Base-by-base conservation (phyloP, 2,113 vertebrate species). In the Copsychus sechellarum region DNA sequence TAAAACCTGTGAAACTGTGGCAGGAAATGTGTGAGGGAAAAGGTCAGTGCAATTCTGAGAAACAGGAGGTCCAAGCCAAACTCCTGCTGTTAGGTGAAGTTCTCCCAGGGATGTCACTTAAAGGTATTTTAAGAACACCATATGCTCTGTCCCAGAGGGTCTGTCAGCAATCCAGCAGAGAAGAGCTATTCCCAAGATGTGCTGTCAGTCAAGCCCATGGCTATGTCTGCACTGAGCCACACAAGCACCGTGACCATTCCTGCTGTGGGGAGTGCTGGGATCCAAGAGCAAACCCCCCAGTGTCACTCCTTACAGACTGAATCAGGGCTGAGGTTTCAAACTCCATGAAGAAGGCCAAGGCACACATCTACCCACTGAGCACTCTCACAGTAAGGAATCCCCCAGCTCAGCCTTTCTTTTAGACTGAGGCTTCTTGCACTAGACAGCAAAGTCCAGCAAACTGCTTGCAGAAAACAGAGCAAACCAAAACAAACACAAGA, bases 61-160 rank as follows among this genome's bases (percentile, higher is more conserved):
- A 92, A 67, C 6, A 45, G 40, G 69, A 91, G 56, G 71, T 77
- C 79, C 90, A 54, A 90, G 74, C 79, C 93, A 95, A 91, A 74
- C 76, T 90, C 82, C 88, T 81, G 64, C 92, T 90, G 85, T 54
- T 90, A 92, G 88, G 88, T 90, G 47, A 92, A 93, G 76, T 86
- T 94, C 88, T 94, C 90, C 66, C 80, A 86, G 86, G 64, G 90
- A 92, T 7, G 6, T 67, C 82, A 86, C 76, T 94, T 90, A 76
- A 90, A 78, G 11, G 11, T 92, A 96, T 94, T 93, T 95, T 96
- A 86, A 94, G 93, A 95, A 93, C 60, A 78, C 92, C 95, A 96
- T 96, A 92, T 96, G 95, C 25, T 95, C 60, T 45, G 67, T 84
- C 33, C 23, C 67, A 74, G 84, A 90, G 80, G 58, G 62, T 77